Conservation (phyloP, 2,888 invertebrate species). For the Hyposoter didymator region DNA sequence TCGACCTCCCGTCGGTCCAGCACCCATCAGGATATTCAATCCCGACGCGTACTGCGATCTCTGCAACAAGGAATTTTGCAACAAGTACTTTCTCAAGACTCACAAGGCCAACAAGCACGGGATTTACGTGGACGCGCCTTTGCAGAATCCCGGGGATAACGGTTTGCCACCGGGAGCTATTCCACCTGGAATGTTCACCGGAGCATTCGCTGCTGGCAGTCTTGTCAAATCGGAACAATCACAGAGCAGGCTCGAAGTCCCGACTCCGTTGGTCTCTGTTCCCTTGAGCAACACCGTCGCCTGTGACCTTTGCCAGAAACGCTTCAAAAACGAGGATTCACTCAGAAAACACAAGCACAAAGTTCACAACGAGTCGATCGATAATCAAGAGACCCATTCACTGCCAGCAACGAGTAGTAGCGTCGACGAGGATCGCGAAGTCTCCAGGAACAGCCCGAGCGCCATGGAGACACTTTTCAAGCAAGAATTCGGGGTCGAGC, state of each 20-base stretch:
- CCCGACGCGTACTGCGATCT: constrained; percentile 98
- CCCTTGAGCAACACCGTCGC: constrained; percentile 81
- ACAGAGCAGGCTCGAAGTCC: constrained; percentile 60
- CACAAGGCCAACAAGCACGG: constrained; percentile 99
- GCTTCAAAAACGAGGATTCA: constrained; percentile 90
- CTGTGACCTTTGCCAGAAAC: constrained; percentile 90
- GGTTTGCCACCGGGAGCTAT: constrained; percentile 60
- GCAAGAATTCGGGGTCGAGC: constrained; percentile 81
- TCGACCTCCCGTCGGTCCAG: constrained; percentile 86
- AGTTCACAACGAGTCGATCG: constrained; percentile 86
- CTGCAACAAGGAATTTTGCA: constrained; percentile 99
- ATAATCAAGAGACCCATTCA: constrained; percentile 72
- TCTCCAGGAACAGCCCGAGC: constrained; percentile 77
- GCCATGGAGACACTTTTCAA: constrained; percentile 81
- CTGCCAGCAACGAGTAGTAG: constrained; percentile 66
- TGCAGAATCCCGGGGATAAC: constrained; percentile 74
- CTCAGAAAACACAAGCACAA: constrained; percentile 89
- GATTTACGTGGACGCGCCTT: constrained; percentile 89
- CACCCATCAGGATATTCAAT: constrained; percentile 92
- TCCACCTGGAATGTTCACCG: constrained; percentile 70
- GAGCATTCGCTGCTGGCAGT: constrained; percentile 61
- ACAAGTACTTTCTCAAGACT: constrained; percentile 98
- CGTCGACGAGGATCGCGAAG: constrained; percentile 76
- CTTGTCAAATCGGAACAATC: constrained; percentile 77
- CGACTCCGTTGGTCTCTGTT: constrained; percentile 54